These are phyloP conservation scores for Patella ulyssiponensis DNA, from an alignment of 2,888 invertebrate species.

Conservation along the genomic window DNA sequence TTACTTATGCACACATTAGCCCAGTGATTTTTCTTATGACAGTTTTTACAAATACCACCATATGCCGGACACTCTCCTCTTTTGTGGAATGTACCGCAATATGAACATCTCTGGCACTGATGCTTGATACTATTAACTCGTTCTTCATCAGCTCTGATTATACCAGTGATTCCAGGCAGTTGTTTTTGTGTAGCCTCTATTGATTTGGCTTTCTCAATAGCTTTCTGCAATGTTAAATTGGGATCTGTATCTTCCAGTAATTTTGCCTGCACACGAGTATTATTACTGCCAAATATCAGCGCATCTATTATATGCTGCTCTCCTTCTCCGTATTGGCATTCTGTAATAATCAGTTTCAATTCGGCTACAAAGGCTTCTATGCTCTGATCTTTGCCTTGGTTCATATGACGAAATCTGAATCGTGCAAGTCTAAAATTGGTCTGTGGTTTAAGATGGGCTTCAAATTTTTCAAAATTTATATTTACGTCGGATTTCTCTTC, in stretches of 20 bases:
- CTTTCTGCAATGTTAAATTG: not conserved
- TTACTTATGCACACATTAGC: too few species aligned
- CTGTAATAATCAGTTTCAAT: not conserved
- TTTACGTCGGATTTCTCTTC: not conserved
- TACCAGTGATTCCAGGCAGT: not conserved
- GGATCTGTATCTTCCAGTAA: not conserved
- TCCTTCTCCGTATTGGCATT: not conserved
- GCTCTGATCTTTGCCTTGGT: not conserved
- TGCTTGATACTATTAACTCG: not conserved
- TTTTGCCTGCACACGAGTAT: not conserved
- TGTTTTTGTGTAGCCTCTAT: slow-evolving; percentile 1
- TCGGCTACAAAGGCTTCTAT: not conserved
- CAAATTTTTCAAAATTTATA: not conserved
- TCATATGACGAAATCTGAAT: not conserved
- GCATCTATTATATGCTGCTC: not conserved
- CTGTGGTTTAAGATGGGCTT: not conserved
- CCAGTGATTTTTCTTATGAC: not conserved
- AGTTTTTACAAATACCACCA: not conserved
- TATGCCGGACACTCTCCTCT: not conserved
- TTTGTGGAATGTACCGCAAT: slow-evolving; percentile 4
- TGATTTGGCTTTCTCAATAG: not conserved
- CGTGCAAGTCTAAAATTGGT: not conserved
- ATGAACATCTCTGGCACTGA: not conserved
- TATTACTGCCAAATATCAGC: not conserved
- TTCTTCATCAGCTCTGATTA: not conserved